Conservation (phyloP, 1,140 invertebrate species). For the Pachypeltis micranthus region DNA sequence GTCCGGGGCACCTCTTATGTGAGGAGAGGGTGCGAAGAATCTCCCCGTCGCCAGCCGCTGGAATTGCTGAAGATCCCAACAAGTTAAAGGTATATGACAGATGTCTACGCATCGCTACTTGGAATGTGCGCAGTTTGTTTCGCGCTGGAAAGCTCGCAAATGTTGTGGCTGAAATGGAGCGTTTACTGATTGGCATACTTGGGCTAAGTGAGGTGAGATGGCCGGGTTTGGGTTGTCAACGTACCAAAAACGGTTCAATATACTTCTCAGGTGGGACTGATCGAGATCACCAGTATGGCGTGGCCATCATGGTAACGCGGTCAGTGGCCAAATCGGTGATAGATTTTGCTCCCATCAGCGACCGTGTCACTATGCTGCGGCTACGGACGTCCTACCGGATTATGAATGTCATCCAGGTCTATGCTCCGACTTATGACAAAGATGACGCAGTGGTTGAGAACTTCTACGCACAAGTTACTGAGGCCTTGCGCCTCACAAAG, state of each 20-base stretch:
- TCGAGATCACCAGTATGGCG: slow-evolving; percentile 6
- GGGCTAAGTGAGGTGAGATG: slow-evolving; percentile 24
- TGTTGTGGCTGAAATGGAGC: slow-evolving; percentile 21
- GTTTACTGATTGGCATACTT: slow-evolving; percentile 21
- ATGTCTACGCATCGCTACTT: too few relatives aligned
- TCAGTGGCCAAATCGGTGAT: slow-evolving; percentile 2
- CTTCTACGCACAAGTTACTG: slow-evolving; percentile 15
- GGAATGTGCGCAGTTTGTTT: slow-evolving; percentile 24
- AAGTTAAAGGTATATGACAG: too few relatives aligned
- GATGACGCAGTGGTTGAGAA: slow-evolving; percentile 10
- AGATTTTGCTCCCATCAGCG: slow-evolving; percentile 1
- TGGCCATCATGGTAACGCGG: slow-evolving; percentile 7
- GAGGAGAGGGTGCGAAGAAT: too few relatives aligned
- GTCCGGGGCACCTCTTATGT: too few relatives aligned
- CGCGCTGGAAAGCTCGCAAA: slow-evolving; percentile 23
- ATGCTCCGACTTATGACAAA: slow-evolving; percentile 16
- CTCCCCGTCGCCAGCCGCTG: too few relatives aligned
- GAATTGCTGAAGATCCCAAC: too few relatives aligned
- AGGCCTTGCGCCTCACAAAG: slow-evolving; percentile 6
- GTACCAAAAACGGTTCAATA: slow-evolving; percentile 11
- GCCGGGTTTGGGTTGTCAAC: slow-evolving; percentile 14
- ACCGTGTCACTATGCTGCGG: slow-evolving; percentile 5
- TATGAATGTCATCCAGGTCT: slow-evolving; percentile 16
- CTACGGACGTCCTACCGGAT: neutral
- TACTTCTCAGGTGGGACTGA: slow-evolving; percentile 15